These are phyloP conservation scores for Syritta pipiens DNA, from an alignment of 2,888 invertebrate genomes.

Conservation along the genomic window DNA sequence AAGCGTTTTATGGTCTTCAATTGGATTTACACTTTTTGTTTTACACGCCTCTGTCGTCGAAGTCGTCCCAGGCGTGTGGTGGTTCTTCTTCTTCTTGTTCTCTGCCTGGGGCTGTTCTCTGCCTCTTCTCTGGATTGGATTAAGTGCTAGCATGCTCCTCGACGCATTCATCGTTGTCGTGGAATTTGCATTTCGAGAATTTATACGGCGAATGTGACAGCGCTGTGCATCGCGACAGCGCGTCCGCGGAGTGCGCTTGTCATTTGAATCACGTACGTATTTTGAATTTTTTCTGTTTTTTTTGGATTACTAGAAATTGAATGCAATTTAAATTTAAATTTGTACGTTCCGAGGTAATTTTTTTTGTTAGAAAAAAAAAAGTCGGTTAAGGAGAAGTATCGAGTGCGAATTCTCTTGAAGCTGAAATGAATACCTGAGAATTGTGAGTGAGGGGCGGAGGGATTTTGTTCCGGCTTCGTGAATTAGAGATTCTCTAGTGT, in stretches of 20 bases:
- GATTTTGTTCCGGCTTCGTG: no score
- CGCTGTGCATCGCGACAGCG: constrained; percentile 24
- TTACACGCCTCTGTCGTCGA: not conserved
- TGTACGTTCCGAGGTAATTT: not conserved
- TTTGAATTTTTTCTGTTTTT: constrained; percentile 10
- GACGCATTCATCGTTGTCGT: constrained; percentile 37
- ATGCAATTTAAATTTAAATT: constrained; percentile 52
- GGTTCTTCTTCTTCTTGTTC: constrained; percentile 23
- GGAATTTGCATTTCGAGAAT: constrained; percentile 61
- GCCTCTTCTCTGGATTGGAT: constrained; percentile 58
- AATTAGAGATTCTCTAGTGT: no score
- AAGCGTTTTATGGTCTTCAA: constrained; percentile 67
- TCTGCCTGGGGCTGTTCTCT: constrained; percentile 14
- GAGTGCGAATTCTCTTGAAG: constrained; percentile 40
- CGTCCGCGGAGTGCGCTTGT: constrained; percentile 23
- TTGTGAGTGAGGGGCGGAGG: no score
- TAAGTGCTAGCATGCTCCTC: constrained; percentile 56
- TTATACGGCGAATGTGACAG: constrained; percentile 55
- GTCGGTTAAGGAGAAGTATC: constrained; percentile 13
- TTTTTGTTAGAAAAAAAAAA: constrained; percentile 31
- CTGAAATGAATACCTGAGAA: constrained; percentile 15
- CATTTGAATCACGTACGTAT: constrained; percentile 65
- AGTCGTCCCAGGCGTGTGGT: no score
- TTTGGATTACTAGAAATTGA: constrained; percentile 49
- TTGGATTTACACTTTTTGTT: constrained; percentile 14